Evolutionary conservation across 2,888 invertebrate genomes (phyloP), one percentile per base, ranked within the genome.

Genomic region (Cosmia trapezina): DNA sequence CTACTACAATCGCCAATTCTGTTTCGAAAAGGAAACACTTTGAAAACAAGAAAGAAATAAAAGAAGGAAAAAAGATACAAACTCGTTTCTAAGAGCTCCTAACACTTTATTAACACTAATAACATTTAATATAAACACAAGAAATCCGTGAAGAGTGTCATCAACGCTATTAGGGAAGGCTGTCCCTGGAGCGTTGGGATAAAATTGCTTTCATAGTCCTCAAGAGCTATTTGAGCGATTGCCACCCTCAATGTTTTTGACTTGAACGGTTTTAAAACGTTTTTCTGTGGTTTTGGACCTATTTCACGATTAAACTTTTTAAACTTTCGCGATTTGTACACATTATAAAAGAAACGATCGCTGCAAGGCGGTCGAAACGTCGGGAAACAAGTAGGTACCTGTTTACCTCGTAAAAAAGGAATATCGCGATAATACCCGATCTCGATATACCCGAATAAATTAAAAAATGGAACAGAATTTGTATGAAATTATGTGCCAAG

Each of bases 181-280:
- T 53, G 33, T 56, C 49, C 49, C 61, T 45, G 59, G 57, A 65
- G 73, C 68, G 75, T 76, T 70, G 63, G 73, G 54, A 79, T 68
- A 83, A 83, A 83, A 83, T 82, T 75, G 78, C 82, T 83, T 85
- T 80, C 70, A 78, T 74, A 84, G 70, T 71, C 66, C 69, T 73
- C 57, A 70, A 75, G 76, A 73, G 80, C 70, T 77, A 86, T 88
- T 83, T 84, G 59, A 81, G 72, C 80, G 70, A 87, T 87, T 83
- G 81, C 81, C 70, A 69, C 68, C 70, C 62, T 66, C 41, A 67
- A 41, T 59, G 70, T 70, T 77, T 79, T 72, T 53, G 43, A 64
- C 73, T 77, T 72, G 57, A 73, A 82, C 64, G 37, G 51, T 28
- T 73, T 73, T 67, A 22, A 70, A 71, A 69, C 49, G 51, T 60